Base-by-base conservation (phyloP, 1,140 invertebrate genomes). In the Aporrectodea caliginosa region DNA sequence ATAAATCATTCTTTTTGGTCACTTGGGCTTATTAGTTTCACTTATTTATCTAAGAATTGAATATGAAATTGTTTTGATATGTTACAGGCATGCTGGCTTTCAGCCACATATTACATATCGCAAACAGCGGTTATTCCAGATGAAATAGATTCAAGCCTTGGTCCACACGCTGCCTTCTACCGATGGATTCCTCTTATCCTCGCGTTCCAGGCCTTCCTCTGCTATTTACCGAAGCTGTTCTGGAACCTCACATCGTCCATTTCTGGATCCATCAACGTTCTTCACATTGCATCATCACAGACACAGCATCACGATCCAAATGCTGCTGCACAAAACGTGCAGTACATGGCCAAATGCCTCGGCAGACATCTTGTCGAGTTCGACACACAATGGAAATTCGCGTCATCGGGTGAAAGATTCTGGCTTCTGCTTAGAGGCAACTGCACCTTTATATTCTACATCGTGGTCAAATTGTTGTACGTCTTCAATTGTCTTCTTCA, bases 141-240 rank as follows among this genome's bases (percentile, higher is more conserved):
- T n/a, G n/a, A n/a, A n/a, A n/a, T n/a, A n/a, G n/a, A n/a, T n/a
- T n/a, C n/a, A n/a, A n/a, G n/a, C n/a, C n/a, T n/a, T n/a, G n/a
- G n/a, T n/a, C n/a, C n/a, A n/a, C n/a, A n/a, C n/a, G n/a, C n/a
- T n/a, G n/a, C n/a, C n/a, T n/a, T n/a, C 78, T 89, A 89, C 80
- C 87, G 89, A 83, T 97, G 95, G 95, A 94, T 97, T 69, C 95
- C 94, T 87, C 94, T 94, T 83, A 90, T 94, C 77, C 90, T 97
- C 79, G 85, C 86, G 86, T 92, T 91, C n/a, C 92, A 97, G 94
- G 95, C 95, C 83, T 94, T 96, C 88, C 90, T 97, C 83, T 98
- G 97, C 90, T 98, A 98, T 90, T 93, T 94, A 82, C 95, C 95
- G 74, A 92, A 96, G 70, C 43, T 58, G 6, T 22, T 58, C 43